These are phyloP conservation scores for Cricetomys ansorgei DNA, from an alignment of 2,113 vertebrate species.

Conservation along the genomic window DNA sequence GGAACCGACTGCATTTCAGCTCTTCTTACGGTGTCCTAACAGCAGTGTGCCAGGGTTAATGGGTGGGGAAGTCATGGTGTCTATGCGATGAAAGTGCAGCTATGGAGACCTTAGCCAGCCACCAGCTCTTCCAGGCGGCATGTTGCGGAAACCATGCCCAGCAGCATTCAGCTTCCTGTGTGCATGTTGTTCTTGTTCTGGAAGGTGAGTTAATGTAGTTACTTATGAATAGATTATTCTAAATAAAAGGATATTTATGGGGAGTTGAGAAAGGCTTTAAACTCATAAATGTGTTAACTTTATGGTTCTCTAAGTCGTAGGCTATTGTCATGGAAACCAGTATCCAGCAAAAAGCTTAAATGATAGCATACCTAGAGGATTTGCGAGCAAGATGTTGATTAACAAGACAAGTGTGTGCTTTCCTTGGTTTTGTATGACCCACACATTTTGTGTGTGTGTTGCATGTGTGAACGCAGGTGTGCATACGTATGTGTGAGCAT, in stretches of 20 bases:
- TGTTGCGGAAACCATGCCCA: not conserved
- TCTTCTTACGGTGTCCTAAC: not conserved
- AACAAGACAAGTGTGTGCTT: not conserved
- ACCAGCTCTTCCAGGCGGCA: not conserved
- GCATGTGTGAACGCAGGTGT: not conserved
- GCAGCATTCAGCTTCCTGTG: not conserved
- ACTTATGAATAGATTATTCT: not conserved
- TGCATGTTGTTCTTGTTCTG: not conserved
- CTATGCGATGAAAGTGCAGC: not conserved
- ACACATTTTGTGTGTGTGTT: not conserved
- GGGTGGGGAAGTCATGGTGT: not conserved
- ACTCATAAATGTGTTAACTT: not conserved
- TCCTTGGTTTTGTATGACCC: not conserved
- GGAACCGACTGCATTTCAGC: not conserved
- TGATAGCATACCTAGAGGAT: not conserved
- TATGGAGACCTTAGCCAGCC: not conserved
- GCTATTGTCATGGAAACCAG: not conserved
- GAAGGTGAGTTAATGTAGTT: not conserved
- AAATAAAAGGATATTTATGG: not conserved
- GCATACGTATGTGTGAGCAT: not conserved
- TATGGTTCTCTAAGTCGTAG: not conserved
- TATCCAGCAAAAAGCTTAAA: not conserved
- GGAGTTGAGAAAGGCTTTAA: not conserved
- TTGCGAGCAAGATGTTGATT: not conserved
- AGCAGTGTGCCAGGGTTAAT: not conserved